phyloP scores from a whole-genome alignment of 2,113 vertebrate genomes.

The Strix uralensis region DNA sequence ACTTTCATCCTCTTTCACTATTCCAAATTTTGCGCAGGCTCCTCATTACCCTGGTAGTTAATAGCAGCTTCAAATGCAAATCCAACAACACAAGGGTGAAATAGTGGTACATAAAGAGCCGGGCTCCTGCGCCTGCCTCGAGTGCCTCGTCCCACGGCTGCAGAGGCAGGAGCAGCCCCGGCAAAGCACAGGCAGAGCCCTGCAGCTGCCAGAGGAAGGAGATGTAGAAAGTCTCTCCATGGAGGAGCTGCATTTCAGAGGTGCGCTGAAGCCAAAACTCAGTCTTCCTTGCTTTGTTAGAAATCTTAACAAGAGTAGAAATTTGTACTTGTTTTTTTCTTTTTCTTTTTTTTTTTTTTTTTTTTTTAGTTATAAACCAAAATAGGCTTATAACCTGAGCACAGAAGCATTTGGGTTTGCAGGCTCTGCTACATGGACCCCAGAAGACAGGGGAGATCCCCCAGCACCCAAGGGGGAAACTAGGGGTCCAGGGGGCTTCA shows the following conservation, averaged over 20 bases:
- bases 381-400: neutral
- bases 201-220: neutral
- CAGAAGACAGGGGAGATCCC: neutral
- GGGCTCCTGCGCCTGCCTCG: neutral
- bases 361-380: neutral
- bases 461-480: accelerated
- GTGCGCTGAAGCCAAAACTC: neutral
- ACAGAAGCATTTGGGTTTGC: neutral
- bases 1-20: neutral
- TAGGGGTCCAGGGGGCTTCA: neutral
- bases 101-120: constrained; percentile 11
- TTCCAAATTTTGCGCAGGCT: constrained; percentile 12
- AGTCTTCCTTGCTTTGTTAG: neutral
- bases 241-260: neutral
- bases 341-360: neutral
- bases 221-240: accelerated
- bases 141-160: neutral
- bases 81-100: constrained; percentile 31
- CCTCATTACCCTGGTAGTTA: constrained; percentile 16
- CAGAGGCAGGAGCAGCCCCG: neutral
- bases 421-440: neutral
- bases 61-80: constrained; percentile 70
- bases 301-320: neutral
- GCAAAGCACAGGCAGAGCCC: neutral
- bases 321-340: neutral